Base-by-base conservation (phyloP, 1,140 invertebrate species). In the Drosophila fuyamai region DNA sequence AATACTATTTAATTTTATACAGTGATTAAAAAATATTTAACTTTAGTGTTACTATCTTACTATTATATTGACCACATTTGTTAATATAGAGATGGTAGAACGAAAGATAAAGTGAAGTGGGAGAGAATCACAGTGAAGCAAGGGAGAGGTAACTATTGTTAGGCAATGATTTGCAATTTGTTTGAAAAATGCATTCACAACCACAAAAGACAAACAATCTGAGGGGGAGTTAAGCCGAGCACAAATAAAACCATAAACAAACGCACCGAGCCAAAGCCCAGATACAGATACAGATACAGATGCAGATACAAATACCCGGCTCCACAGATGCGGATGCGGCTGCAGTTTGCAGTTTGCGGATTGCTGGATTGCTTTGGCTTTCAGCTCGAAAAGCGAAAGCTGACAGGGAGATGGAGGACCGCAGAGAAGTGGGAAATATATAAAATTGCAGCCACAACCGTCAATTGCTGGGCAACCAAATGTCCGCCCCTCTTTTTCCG, bases 91-190 rank as follows among this genome's bases (percentile, higher is more conserved):
- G 44, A 27, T 32, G 50, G 46, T 32, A 44, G 29, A 23, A 40
- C 14, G 50, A 55, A 47, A 48, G 66, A 68, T 50, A 47, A 35
- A 41, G 46, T 38, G 35, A 41, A 54, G 68, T 43, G 47, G 46
- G 41, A 60, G 46, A 48, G 36, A 80, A 80, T 80, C 77, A 77
- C 55, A 60, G 74, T 4, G 9, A 29, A 38, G 40, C 12, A 36
- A 12, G 51, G 66, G 6, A 5, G 32, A 57, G 66, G 65, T 58
- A 88, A 84, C 84, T 84, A 88, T 89, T 88, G 84, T 89, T 88
- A 89, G 84, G 84, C 84, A 88, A 88, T 88, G 84, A 88, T 88
- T 88, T 88, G 84, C 84, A 88, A 88, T 88, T 88, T 89, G 84
- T 81, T 88, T 88, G 84, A 88, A 89, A 88, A 88, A 88, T 89